A percentile compares a stretch with the other conserved stretches of the same genome.
These are phyloP conservation scores for Gymnarchus niloticus DNA, from an alignment of 2,113 vertebrate species.

Conservation along the genomic window DNA sequence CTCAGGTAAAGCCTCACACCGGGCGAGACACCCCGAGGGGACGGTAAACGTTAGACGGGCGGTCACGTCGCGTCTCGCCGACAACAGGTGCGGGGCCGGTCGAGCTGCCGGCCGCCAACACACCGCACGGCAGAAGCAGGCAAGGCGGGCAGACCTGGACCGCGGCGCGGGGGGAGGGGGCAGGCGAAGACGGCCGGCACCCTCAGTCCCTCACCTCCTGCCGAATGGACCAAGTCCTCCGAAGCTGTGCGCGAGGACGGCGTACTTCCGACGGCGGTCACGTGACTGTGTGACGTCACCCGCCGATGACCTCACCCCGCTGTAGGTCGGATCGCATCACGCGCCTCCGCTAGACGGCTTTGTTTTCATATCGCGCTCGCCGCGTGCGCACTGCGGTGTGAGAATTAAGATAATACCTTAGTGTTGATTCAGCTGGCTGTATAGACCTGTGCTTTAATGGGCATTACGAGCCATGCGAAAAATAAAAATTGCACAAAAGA, in stretches of 20 bases:
- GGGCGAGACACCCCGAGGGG: too few relatives aligned
- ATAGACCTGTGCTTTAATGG: too few relatives aligned
- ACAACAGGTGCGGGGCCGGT: neutral
- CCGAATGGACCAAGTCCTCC: slow-evolving; percentile 23
- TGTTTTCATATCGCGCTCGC: neutral
- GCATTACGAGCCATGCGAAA: too few relatives aligned
- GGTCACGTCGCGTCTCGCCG: neutral
- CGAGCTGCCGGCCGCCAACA: too few relatives aligned
- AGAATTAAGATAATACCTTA: too few relatives aligned
- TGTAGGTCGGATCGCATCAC: neutral
- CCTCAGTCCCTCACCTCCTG: slow-evolving; percentile 39
- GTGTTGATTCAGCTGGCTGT: too few relatives aligned
- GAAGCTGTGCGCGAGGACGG: neutral
- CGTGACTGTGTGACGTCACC: slow-evolving; percentile 32
- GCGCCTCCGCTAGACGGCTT: neutral
- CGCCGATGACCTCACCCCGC: slow-evolving; percentile 23
- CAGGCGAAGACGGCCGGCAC: slow-evolving; percentile 28
- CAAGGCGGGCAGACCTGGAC: slow-evolving; percentile 34
- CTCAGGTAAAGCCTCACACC: too few relatives aligned
- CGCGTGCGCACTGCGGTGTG: neutral
- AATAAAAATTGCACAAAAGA: too few relatives aligned
- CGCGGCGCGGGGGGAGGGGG: slow-evolving; percentile 20
- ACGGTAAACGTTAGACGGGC: too few relatives aligned
- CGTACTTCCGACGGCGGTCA: slow-evolving; percentile 34
- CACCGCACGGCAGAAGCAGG: neutral